Evolutionary conservation across 2,797 vertebrate genomes (phyloP), one percentile per base, ranked within the genome.

Genomic region (Mormyrus hasselquistii): DNA sequence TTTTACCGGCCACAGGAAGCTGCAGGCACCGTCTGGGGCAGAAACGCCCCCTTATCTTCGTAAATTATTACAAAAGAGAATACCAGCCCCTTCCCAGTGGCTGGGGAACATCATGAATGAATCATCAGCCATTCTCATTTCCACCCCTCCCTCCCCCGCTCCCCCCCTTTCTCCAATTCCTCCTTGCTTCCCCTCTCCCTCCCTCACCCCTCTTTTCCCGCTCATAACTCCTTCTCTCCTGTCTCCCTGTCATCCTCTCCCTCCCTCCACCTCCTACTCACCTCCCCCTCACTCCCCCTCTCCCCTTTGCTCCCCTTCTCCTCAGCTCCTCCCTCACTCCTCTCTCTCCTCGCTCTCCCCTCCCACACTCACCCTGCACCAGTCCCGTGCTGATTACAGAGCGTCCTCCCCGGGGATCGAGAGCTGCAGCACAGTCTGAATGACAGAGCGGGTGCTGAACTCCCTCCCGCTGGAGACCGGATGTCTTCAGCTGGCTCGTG

Each of bases 341-440:
- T 9, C n/a, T 29, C 25, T 29, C 25, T 29, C 25, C 25, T 29
- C 25, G 25, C 86, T 82, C 88, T 76, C 84, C 88, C 69, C 86
- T 79, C 89, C 55, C 41, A 38, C 73, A 84, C 89, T 92, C 91
- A 6, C 91, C 89, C 92, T 94, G 14, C 34, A 76, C 69, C 29
- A 95, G 95, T 97, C 95, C 96, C 41, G 93, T 95, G 96, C 95
- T 96, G 96, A 97, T 96, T 96, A 96, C 92, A 92, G 87, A 90
- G 93, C 91, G 90, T 96, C 96, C 96, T 96, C 96, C 93, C 93
- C 89, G 92, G 92, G 93, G 91, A 89, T 90, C 1, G 25, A 90
- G 92, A 91, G 92, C 93, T 92, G 92, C 44, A 94, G 90, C 92
- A 92, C 90, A 59, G 29, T 90, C 93, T 95, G 93, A 93, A 90